Evolutionary conservation across 1,140 invertebrate species (phyloP).

Genomic region (Eubasilissa regina): DNA sequence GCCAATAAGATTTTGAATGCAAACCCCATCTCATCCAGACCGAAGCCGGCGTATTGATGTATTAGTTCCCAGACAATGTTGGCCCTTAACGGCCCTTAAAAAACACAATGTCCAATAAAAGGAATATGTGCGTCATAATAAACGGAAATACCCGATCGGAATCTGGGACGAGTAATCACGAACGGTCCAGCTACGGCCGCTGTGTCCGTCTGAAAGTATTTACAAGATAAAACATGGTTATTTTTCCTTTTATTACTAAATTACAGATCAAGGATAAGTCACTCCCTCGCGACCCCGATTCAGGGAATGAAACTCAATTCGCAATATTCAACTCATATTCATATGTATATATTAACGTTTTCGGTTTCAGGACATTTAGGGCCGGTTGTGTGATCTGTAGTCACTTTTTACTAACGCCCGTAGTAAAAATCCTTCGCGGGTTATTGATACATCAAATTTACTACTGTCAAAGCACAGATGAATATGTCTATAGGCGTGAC

Average conservation of each 20-base stretch:
- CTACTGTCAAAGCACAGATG: too few relatives aligned
- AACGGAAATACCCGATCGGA: slow-evolving; percentile 39
- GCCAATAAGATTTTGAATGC: slow-evolving; percentile 59
- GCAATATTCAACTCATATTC: background rate
- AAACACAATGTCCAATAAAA: slow-evolving; percentile 59
- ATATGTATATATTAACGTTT: too few relatives aligned
- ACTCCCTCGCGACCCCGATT: background rate
- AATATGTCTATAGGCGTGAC: too few relatives aligned
- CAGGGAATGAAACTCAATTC: background rate
- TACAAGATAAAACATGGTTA: slow-evolving; percentile 52
- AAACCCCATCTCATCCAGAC: slow-evolving; percentile 4
- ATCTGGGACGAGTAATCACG: slow-evolving; percentile 30
- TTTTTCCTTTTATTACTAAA: slow-evolving; percentile 57
- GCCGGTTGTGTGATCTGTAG: too few relatives aligned
- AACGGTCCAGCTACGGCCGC: slow-evolving; percentile 11
- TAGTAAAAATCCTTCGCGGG: too few relatives aligned
- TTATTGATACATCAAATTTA: too few relatives aligned
- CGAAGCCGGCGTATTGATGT: slow-evolving; percentile 17
- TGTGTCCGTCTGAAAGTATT: slow-evolving; percentile 33
- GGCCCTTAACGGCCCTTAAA: slow-evolving; percentile 49
- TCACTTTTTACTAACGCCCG: too few relatives aligned
- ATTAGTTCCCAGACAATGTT: slow-evolving; percentile 26
- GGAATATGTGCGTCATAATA: slow-evolving; percentile 58
- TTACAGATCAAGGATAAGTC: slow-evolving; percentile 55
- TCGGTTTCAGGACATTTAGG: too few relatives aligned